phyloP scores from a whole-genome alignment of 1,140 invertebrate species.

The Penaeus japonicus region DNA sequence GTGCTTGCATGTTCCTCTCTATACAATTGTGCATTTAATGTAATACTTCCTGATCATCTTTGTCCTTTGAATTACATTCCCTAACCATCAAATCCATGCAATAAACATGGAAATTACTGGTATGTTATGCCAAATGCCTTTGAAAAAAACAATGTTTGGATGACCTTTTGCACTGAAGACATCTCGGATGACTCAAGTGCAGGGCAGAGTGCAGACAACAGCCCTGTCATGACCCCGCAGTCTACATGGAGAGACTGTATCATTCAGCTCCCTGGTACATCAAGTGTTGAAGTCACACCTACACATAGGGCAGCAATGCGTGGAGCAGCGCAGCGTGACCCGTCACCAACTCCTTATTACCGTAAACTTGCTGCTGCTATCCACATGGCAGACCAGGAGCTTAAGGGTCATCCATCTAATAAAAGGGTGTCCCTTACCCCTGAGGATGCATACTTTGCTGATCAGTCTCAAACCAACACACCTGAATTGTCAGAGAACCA shows the following conservation, averaged over 20 bases:
- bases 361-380: slow-evolving; percentile 51
- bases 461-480: slow-evolving; percentile 35
- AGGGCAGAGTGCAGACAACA: slow-evolving; percentile 38
- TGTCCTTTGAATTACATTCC: no score
- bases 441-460: slow-evolving; percentile 21
- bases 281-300: slow-evolving; percentile 44
- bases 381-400: slow-evolving; percentile 51
- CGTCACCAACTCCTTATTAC: slow-evolving; percentile 50
- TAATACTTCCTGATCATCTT: no score
- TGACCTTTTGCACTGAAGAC: slow-evolving; percentile 7
- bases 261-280: slow-evolving; percentile 19
- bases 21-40: no score
- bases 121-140: no score
- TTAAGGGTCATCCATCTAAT: slow-evolving; percentile 22
- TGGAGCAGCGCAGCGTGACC: slow-evolving; percentile 2
- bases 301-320: background rate
- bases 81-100: no score
- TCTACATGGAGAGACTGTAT: slow-evolving; percentile 40
- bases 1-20: no score
- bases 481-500: slow-evolving; percentile 20
- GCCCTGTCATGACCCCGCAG: slow-evolving; percentile 39
- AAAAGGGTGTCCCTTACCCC: slow-evolving; percentile 34
- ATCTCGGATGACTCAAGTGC: slow-evolving; percentile 53
- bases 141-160: background rate
- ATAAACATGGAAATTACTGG: no score